Conservation (phyloP, 2,888 invertebrate genomes). For the Crocallis elinguaria region DNA sequence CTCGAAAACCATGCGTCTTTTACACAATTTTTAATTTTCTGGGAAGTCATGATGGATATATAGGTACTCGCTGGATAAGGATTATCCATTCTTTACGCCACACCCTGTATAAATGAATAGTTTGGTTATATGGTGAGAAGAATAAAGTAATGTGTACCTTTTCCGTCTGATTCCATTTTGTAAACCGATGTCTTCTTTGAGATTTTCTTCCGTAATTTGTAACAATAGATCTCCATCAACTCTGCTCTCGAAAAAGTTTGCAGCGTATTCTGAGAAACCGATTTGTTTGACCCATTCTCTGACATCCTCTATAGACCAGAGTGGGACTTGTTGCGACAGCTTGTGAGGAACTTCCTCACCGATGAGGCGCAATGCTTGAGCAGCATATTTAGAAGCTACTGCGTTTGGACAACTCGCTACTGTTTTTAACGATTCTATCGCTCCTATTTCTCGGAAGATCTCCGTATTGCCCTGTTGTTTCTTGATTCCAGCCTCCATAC, state of each 20-base stretch:
- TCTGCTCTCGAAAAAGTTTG: constrained; percentile 94
- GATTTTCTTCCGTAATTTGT: constrained; percentile 95
- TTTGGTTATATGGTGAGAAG: too few relatives aligned
- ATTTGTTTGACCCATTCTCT: constrained; percentile 99
- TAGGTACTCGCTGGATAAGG: too few relatives aligned
- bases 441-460: constrained; percentile 97
- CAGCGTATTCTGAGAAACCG: constrained; percentile 94
- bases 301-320: constrained; percentile 99
- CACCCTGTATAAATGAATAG: too few relatives aligned
- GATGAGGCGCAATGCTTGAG: constrained; percentile 94
- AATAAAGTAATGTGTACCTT: constrained; percentile 77
- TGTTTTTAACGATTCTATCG: constrained; percentile 96
- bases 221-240: constrained; percentile 98
- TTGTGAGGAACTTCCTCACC: constrained; percentile 99
- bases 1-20: too few relatives aligned
- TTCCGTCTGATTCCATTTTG: constrained; percentile 96
- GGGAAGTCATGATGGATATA: too few relatives aligned
- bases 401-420: constrained; percentile 99
- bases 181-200: constrained; percentile 96
- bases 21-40: too few relatives aligned
- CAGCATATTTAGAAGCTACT: constrained; percentile 98
- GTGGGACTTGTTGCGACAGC: constrained; percentile 98
- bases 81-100: too few relatives aligned
- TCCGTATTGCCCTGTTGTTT: constrained; percentile 95
- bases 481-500: constrained; percentile 99